These are phyloP conservation scores for Idris sp. DNA, from an alignment of 1,140 invertebrate genomes.

Conservation along the genomic window DNA sequence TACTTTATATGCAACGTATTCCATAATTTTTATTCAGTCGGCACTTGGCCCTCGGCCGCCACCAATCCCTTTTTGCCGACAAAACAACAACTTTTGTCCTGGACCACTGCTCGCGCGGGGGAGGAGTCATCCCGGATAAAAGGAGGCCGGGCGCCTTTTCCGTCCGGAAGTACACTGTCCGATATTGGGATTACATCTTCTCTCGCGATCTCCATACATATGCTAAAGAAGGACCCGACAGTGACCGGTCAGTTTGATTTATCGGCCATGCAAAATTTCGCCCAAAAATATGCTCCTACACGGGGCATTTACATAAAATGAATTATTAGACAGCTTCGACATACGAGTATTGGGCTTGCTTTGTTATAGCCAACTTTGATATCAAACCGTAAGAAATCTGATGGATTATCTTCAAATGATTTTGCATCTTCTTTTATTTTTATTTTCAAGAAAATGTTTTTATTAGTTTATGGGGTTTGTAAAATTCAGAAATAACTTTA, in stretches of 20 bases:
- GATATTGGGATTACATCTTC: conserved; percentile 62
- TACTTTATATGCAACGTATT: conserved; percentile 79
- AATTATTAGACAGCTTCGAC: conserved; percentile 71
- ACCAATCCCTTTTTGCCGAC: conserved; percentile 49
- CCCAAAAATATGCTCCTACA: conserved; percentile 75
- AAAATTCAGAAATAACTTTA: too few species aligned
- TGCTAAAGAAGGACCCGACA: conserved; percentile 71
- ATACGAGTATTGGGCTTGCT: too few species aligned
- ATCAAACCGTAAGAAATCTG: too few species aligned
- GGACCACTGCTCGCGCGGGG: conserved; percentile 35
- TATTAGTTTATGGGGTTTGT: too few species aligned
- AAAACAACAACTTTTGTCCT: conserved; percentile 61
- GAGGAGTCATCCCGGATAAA: conserved; percentile 37
- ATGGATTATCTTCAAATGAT: too few species aligned
- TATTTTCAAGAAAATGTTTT: too few species aligned
- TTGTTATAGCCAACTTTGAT: too few species aligned
- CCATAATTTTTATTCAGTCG: conserved; percentile 79
- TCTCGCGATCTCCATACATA: conserved; percentile 65
- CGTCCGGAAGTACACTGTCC: conserved; percentile 50
- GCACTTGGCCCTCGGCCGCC: too few species aligned
- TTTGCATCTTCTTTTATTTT: too few species aligned
- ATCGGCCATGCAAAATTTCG: conserved; percentile 74
- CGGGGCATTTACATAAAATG: conserved; percentile 76
- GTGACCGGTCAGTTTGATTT: conserved; percentile 76
- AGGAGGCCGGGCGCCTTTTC: conserved; percentile 35